These are phyloP conservation scores for Neogale vison DNA, from an alignment of 2,113 vertebrate species.

Conservation along the genomic window DNA sequence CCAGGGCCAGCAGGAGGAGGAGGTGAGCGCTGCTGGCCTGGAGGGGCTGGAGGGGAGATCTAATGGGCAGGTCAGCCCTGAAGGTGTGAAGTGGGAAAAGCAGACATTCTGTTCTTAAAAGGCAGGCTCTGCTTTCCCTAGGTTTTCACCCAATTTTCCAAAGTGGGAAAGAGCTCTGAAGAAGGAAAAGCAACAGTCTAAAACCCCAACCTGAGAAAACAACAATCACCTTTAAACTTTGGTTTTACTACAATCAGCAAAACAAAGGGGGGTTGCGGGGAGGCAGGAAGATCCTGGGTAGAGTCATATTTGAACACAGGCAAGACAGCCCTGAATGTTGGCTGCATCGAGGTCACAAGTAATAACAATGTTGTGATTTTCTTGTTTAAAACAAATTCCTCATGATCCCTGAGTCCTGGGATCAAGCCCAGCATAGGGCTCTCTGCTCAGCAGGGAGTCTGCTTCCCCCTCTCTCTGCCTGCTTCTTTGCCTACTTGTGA, in stretches of 20 bases:
- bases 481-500: no score
- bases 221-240: slow-evolving; percentile 19
- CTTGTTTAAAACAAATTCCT: slow-evolving; percentile 41
- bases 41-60: not conserved
- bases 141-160: slow-evolving; percentile 19
- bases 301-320: not conserved
- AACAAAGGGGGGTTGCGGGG: not conserved
- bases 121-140: not conserved
- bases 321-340: not conserved
- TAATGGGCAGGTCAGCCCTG: not conserved
- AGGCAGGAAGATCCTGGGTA: not conserved
- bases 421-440: no score
- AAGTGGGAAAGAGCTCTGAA: slow-evolving; percentile 27
- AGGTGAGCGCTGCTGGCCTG: not conserved
- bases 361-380: not conserved
- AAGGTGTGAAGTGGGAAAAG: not conserved
- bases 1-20: not conserved
- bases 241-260: not conserved
- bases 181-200: not conserved
- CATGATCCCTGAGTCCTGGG: no score
- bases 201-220: not conserved
- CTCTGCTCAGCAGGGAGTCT: no score
- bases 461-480: no score
- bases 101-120: not conserved
- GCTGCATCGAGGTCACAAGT: not conserved